Evolutionary conservation across 2,888 invertebrate genomes (phyloP), one percentile per base, ranked within the genome.

Genomic region (Pterostichus niger): DNA sequence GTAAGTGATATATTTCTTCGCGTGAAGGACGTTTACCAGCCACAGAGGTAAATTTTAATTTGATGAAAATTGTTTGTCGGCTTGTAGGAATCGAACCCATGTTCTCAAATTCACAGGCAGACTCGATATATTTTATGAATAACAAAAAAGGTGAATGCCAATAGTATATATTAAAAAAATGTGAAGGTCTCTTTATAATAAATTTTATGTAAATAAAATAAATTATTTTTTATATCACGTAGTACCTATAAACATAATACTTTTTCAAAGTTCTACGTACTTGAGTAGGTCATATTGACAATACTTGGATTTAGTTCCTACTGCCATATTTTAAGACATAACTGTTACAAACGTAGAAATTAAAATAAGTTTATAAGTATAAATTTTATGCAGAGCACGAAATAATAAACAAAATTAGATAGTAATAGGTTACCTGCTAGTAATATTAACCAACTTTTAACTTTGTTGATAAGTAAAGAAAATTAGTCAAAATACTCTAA

Each of bases 151-250:
- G 1, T 1, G 3, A 24, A 24, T 24, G 24, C 24, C 24, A 24
- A 24, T 3, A 24, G 24, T 24, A 24, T 3, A 24, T 24, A 24
- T 3, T 24, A 3, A 17, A 56, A 56, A 61, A 61, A 13, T 31
- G 10, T 33, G 61, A 61, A 61, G 61, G 61, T 61, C 61, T 10
- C 11, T 61, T n/a, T n/a, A 3, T 13, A 13, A 61, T 3, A 13
- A 31, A 33, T 31, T 31, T 61, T 61, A 15, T 17, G 31, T 61
- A 31, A 61, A 33, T 33, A 61, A 33, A 11, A 17, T 33, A 31
- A 61, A 31, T 61, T 61, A 11, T 61, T 61, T 17, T 33, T 61
- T 31, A 61, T 13, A 61, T 31, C 33, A 61, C 33, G 61, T 33
- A 24, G 61, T 2, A 33, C 61, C 10, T 61, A 11, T 3, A 11